These are phyloP conservation scores for Australoheros scitulus DNA, from an alignment of 2,113 vertebrate species.

Conservation along the genomic window DNA sequence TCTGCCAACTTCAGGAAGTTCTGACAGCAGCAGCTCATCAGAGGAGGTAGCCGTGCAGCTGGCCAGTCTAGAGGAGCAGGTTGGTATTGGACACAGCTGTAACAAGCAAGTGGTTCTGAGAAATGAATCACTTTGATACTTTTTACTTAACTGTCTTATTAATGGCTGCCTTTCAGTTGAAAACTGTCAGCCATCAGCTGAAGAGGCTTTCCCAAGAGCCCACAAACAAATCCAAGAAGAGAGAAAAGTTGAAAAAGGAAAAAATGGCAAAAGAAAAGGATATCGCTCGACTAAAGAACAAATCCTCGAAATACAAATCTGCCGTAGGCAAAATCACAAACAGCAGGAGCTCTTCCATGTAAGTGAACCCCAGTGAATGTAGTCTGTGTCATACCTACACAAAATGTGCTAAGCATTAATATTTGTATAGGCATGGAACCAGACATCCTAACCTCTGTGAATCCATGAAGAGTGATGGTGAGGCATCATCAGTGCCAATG, in stretches of 20 bases:
- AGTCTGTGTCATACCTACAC: neutral
- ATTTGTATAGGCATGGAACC: slow-evolving; percentile 75
- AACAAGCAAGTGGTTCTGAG: neutral
- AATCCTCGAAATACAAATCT: slow-evolving; percentile 56
- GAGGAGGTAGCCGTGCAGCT: slow-evolving; percentile 73
- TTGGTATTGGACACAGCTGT: slow-evolving; percentile 52
- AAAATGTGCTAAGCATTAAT: neutral
- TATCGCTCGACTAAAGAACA: slow-evolving; percentile 59
- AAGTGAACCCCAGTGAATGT: slow-evolving; percentile 53
- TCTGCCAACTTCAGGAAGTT: slow-evolving; percentile 71
- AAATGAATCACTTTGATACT: neutral
- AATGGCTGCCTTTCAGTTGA: slow-evolving; percentile 77
- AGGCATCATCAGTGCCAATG: slow-evolving; percentile 79
- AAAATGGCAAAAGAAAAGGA: slow-evolving; percentile 68
- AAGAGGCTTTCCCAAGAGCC: slow-evolving; percentile 80
- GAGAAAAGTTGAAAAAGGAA: slow-evolving; percentile 77
- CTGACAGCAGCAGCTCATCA: slow-evolving; percentile 77
- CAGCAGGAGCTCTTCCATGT: slow-evolving; percentile 77
- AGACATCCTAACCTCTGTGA: slow-evolving; percentile 44
- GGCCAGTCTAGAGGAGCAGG: slow-evolving; percentile 84
- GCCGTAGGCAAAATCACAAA: slow-evolving; percentile 66
- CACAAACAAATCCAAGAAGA: slow-evolving; percentile 81
- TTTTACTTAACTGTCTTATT: neutral
- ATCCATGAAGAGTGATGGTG: slow-evolving; percentile 75
- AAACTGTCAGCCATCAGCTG: slow-evolving; percentile 84